Evolutionary conservation across 1,140 invertebrate genomes (phyloP).

Genomic region (Heliconius congener): DNA sequence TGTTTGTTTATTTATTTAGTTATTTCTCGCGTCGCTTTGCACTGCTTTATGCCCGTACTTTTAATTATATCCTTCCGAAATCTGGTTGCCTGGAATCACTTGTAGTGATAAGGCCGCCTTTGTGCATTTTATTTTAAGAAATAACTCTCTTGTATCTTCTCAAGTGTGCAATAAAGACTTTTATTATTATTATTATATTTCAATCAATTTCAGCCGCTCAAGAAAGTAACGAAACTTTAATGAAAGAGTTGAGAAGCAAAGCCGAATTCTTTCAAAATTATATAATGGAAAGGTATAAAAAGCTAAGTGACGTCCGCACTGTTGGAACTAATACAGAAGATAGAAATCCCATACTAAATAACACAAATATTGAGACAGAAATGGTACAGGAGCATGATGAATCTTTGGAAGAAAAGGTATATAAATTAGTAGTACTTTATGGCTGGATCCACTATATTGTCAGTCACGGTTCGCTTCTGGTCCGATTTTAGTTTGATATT

Average conservation of each 20-base stretch:
- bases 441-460: neutral
- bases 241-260: conserved; percentile 80
- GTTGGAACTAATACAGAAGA: conserved; percentile 63
- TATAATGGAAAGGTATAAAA: conserved; percentile 69
- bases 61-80: too few species aligned
- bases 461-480: too few species aligned
- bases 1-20: too few species aligned
- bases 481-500: too few species aligned
- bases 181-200: neutral
- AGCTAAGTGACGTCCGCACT: conserved; percentile 54
- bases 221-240: conserved; percentile 75
- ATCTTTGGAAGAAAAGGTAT: conserved; percentile 58
- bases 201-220: conserved; percentile 48
- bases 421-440: neutral
- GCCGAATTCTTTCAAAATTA: conserved; percentile 81
- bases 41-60: too few species aligned
- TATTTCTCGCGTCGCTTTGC: too few species aligned
- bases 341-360: neutral
- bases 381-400: conserved; percentile 42
- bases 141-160: too few species aligned
- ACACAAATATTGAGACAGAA: conserved; percentile 15
- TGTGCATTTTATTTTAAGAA: too few species aligned
- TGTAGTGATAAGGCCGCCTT: too few species aligned
- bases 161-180: too few species aligned
- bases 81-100: too few species aligned